Conservation (phyloP, 37 sponge, comb jelly and placozoan species). For the Crambe crambe region DNA sequence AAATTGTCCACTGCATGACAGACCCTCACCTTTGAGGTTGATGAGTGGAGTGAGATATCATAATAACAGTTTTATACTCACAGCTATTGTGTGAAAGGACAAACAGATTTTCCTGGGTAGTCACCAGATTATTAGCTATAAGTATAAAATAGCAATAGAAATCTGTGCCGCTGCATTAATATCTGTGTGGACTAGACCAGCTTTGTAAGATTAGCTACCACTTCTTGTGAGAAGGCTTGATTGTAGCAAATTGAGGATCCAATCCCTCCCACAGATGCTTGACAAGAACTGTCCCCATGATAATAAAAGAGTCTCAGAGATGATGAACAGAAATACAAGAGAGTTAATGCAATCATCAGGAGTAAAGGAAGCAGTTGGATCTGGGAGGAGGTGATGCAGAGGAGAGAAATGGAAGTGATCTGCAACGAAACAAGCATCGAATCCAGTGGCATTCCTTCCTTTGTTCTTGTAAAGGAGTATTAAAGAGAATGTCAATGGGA, state of each 20-base stretch:
- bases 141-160: no score
- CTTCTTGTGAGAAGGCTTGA: constrained; percentile 78
- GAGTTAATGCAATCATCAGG: constrained; percentile 51
- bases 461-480: constrained; percentile 20
- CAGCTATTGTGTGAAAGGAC: no score
- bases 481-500: not conserved
- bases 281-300: constrained; percentile 2
- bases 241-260: constrained; percentile 46
- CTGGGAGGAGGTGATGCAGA: constrained; percentile 33
- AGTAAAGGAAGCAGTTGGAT: constrained; percentile 24
- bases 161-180: no score
- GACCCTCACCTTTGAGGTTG: no score
- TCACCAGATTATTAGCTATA: no score
- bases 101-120: no score
- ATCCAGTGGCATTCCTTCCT: constrained; percentile 27
- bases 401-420: not conserved
- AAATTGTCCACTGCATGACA: no score
- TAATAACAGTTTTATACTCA: no score
- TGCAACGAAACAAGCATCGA: constrained; percentile 48
- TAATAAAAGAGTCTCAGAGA: constrained; percentile 28
- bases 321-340: constrained; percentile 19
- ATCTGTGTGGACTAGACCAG: no score
- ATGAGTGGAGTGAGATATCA: no score
- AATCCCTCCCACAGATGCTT: constrained; percentile 34
- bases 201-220: constrained; percentile 85